Evolutionary conservation across 2,797 vertebrate species (phyloP).

Genomic region (Gallinago stenura): DNA sequence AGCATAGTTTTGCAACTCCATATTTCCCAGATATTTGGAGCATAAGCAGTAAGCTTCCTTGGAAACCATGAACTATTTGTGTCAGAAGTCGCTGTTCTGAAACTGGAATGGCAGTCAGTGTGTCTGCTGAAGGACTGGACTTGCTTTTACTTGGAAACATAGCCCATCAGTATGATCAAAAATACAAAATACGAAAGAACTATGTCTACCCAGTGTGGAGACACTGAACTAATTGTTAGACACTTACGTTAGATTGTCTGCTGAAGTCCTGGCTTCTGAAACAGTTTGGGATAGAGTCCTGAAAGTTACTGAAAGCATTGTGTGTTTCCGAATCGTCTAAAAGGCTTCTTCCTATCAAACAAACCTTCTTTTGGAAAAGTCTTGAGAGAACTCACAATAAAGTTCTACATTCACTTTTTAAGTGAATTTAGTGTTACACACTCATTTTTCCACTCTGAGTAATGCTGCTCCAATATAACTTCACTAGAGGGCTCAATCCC

Average conservation of each 20-base stretch:
- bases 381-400: not conserved
- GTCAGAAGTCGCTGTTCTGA: not conserved
- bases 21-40: slow-evolving; percentile 24
- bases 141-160: not conserved
- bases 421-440: not conserved
- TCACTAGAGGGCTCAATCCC: not conserved
- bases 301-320: not conserved
- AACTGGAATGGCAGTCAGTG: not conserved
- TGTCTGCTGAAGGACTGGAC: not conserved
- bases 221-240: not conserved
- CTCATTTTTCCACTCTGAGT: not conserved
- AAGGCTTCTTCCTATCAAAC: not conserved
- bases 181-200: not conserved
- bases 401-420: not conserved
- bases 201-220: not conserved
- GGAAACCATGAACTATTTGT: slow-evolving; percentile 19
- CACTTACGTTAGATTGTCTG: not conserved
- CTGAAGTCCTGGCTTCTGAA: not conserved
- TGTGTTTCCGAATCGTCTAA: not conserved
- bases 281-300: not conserved
- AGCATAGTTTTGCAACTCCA: not conserved
- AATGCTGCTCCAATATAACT: not conserved
- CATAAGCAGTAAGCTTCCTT: slow-evolving; percentile 14
- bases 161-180: not conserved
- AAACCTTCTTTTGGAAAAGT: not conserved